Percentiles rank a stretch among this genome's conserved stretches.
These are phyloP conservation scores for Chelonus formosanus DNA, from an alignment of 2,888 invertebrate genomes.

Conservation along the genomic window DNA sequence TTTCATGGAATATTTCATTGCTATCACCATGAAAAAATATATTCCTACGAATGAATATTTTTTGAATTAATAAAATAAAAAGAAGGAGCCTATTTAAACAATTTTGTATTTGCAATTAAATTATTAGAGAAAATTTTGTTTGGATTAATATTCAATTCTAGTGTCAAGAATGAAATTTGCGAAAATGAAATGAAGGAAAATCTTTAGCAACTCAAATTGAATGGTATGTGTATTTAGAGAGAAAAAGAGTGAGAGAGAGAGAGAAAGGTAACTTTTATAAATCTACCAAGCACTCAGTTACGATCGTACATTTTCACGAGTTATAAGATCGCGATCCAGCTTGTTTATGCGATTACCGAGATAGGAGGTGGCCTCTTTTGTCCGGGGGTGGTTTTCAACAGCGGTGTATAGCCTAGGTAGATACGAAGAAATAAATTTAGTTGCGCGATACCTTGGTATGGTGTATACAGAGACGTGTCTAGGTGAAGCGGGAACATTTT, in stretches of 20 bases:
- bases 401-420: slow-evolving; percentile 21
- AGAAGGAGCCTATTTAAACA: too few relatives aligned
- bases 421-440: slow-evolving; percentile 43
- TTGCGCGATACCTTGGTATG: slow-evolving; percentile 37
- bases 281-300: slow-evolving; percentile 27
- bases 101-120: too few relatives aligned
- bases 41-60: too few relatives aligned
- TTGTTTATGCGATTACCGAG: slow-evolving; percentile 56
- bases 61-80: too few relatives aligned
- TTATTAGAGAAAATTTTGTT: too few relatives aligned
- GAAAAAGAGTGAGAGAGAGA: slow-evolving; percentile 1
- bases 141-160: too few relatives aligned
- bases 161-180: too few relatives aligned
- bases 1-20: too few relatives aligned
- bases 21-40: too few relatives aligned
- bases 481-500: slow-evolving; percentile 21
- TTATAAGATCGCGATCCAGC: slow-evolving; percentile 54
- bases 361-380: slow-evolving; percentile 53
- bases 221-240: neutral
- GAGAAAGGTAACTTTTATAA: slow-evolving; percentile 24
- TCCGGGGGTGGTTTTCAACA: slow-evolving; percentile 50
- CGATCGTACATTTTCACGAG: slow-evolving; percentile 44
- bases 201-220: too few relatives aligned
- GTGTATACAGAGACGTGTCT: slow-evolving; percentile 13
- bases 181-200: too few relatives aligned